Evolutionary conservation across 2,113 vertebrate genomes (phyloP).

Genomic region (Talpa occidentalis): DNA sequence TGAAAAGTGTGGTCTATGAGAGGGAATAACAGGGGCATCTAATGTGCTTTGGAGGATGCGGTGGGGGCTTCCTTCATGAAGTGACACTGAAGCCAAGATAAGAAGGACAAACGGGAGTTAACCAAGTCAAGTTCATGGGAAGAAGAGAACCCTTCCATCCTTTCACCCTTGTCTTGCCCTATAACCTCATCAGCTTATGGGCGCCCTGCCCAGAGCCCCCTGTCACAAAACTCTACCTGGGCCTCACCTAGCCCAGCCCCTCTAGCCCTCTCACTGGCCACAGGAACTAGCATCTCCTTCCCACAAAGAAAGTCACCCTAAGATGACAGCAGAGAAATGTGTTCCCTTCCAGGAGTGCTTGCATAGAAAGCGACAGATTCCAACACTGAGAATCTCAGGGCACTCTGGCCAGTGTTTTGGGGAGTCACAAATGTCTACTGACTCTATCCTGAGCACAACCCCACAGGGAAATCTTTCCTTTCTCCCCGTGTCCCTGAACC

Average conservation of each 20-base stretch:
- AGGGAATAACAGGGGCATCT: background rate
- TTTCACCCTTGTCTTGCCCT: background rate
- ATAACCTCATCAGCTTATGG: background rate
- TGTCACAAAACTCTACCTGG: background rate
- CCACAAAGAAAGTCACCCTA: background rate
- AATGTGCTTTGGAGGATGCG: background rate
- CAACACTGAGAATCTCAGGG: background rate
- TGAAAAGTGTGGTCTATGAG: background rate
- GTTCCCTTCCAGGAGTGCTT: background rate
- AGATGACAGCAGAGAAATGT: background rate
- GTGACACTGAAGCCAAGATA: background rate
- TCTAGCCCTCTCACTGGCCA: background rate
- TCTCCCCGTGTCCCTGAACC: background rate
- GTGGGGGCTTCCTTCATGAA: background rate
- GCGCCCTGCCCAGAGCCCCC: background rate
- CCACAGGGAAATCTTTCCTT: background rate
- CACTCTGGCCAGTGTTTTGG: background rate
- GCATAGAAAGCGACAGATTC: background rate
- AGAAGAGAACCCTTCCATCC: background rate
- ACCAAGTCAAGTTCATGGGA: background rate
- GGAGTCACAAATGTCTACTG: background rate
- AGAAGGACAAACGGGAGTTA: background rate
- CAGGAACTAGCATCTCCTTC: background rate
- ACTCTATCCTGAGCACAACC: background rate
- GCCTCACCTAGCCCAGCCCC: background rate